Evolutionary conservation across 2,113 vertebrate genomes (phyloP).

Genomic region (Syngnathus floridae): DNA sequence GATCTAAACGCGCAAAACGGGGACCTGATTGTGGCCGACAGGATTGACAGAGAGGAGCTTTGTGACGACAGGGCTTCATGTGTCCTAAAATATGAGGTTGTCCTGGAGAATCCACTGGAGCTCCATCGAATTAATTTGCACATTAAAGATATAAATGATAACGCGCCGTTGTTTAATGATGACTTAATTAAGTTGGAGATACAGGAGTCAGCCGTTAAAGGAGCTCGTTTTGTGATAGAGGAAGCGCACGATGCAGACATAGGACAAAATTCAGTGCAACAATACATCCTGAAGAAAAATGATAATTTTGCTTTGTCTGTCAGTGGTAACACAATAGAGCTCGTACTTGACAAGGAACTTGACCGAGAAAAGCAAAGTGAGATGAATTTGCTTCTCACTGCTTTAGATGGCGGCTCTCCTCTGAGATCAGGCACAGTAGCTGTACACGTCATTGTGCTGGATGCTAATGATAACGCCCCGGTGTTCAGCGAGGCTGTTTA

Average conservation of each 20-base stretch:
- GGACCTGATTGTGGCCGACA: slow-evolving; percentile 60
- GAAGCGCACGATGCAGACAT: slow-evolving; percentile 69
- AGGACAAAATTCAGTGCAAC: slow-evolving; percentile 63
- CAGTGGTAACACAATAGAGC: slow-evolving; percentile 47
- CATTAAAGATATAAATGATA: slow-evolving; percentile 76
- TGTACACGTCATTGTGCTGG: slow-evolving; percentile 53
- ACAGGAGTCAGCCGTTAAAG: slow-evolving; percentile 36
- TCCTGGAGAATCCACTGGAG: slow-evolving; percentile 60
- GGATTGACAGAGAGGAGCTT: slow-evolving; percentile 72
- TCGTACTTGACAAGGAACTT: slow-evolving; percentile 59
- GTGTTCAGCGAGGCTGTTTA: slow-evolving; percentile 42
- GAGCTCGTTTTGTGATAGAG: slow-evolving; percentile 62
- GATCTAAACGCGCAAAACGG: slow-evolving; percentile 63
- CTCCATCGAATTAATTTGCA: slow-evolving; percentile 56
- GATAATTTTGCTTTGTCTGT: slow-evolving; percentile 57
- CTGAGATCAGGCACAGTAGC: slow-evolving; percentile 54
- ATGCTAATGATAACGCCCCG: slow-evolving; percentile 62
- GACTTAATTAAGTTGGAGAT: slow-evolving; percentile 55
- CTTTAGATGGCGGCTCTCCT: slow-evolving; percentile 59
- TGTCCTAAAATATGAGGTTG: slow-evolving; percentile 64
- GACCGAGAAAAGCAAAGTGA: slow-evolving; percentile 50
- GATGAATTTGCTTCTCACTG: slow-evolving; percentile 44
- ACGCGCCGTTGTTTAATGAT: slow-evolving; percentile 61
- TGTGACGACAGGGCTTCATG: slow-evolving; percentile 62
- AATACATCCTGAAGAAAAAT: slow-evolving; percentile 58